Evolutionary conservation across 2,888 invertebrate genomes (phyloP).

Genomic region (Tipula helvola): DNA sequence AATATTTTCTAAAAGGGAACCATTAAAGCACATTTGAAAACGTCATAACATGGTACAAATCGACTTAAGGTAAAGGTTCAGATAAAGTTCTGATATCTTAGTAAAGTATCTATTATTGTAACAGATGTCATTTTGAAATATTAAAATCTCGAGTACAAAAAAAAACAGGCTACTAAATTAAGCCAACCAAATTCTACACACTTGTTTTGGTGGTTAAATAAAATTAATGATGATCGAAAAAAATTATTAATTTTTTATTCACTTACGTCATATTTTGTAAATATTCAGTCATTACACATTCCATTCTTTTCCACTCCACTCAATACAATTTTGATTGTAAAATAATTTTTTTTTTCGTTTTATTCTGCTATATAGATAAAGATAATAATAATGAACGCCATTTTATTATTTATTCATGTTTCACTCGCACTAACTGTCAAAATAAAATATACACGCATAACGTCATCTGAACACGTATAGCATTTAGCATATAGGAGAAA

Average conservation of each 20-base stretch:
- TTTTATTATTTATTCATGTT: not conserved
- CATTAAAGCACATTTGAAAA: too few species aligned
- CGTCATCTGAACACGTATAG: not conserved
- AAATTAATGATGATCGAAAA: not conserved
- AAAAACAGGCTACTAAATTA: too few species aligned
- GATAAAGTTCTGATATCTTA: too few species aligned
- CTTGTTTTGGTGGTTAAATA: not conserved
- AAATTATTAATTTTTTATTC: not conserved
- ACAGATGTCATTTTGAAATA: too few species aligned
- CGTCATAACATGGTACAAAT: too few species aligned
- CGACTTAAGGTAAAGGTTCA: too few species aligned
- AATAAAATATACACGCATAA: not conserved
- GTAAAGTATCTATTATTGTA: too few species aligned
- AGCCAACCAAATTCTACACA: not conserved
- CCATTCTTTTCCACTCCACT: not conserved
- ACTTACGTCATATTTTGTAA: not conserved
- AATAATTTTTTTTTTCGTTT: not conserved
- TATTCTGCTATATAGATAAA: not conserved
- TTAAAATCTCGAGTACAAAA: too few species aligned
- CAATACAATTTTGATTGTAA: not conserved
- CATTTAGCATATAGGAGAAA: not conserved
- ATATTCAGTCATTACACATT: not conserved
- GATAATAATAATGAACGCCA: not conserved
- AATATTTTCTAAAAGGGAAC: too few species aligned
- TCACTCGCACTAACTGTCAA: not conserved